Base-by-base conservation (phyloP, 2,113 vertebrate species). In the Pelmatolapia mariae region DNA sequence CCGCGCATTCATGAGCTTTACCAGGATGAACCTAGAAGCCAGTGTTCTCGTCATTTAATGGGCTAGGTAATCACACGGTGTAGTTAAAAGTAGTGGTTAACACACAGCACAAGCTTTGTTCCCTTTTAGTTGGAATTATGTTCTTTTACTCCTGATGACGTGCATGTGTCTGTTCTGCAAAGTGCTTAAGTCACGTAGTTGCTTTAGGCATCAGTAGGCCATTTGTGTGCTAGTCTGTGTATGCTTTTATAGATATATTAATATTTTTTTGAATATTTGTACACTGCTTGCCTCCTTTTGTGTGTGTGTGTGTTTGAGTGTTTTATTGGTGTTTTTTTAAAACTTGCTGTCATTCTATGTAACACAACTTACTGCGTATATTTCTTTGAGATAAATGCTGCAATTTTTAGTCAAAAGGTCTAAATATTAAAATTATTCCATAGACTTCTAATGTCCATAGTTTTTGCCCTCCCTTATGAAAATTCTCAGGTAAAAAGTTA, bases 21-120 rank as follows among this genome's bases (percentile, higher is more conserved):
- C 90, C 87, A 86, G 96, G 94, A 92, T 90, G 87, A 87, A 87
- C 93, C 87, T 78, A 90, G 63, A 90, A 87, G 93, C 83, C 93
- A 84, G 5, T 94, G 91, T 86, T 89, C 92, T 85, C 93, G 1
- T 80, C 92, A 92, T 76, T 92, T 91, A 94, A 92, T 85, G 83
- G 89, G 94, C 84, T 94, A 93, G 94, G 94, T 94, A 95, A 95
- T 89, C 86, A 83, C 87, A 79, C 68, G 50, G 89, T 91, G 88
- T 93, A 89, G 92, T 82, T 92, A 91, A 40, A 87, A 93, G 92
- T 92, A 89, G 91, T 26, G 36, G 38, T 40, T 54, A 85, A 81
- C 31, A 31, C 52, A 71, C n/a, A 79, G 26, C 38, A 43, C 50
- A 66, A 54, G 83, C 80, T 86, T 83, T 87, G 54, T 81, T 79